Conservation (phyloP, 2,113 vertebrate species). For the Pycnonotus jocosus region DNA sequence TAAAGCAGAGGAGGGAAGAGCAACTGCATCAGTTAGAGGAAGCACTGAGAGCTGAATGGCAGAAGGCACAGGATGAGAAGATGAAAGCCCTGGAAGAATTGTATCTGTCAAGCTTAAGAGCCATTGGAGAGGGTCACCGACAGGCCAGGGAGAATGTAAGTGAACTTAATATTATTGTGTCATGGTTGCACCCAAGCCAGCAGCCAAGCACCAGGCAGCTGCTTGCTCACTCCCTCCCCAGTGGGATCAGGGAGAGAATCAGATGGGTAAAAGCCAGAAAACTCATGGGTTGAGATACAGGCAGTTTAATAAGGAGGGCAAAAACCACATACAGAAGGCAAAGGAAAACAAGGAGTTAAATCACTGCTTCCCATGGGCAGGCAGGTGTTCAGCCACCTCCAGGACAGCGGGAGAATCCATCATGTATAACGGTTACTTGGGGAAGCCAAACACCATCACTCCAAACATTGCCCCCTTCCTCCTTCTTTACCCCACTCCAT, state of each 20-base stretch:
- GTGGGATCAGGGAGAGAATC: neutral
- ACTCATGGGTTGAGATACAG: neutral
- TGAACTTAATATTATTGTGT: neutral
- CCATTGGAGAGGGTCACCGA: conserved; percentile 83
- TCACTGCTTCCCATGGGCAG: neutral
- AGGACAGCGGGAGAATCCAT: neutral
- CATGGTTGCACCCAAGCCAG: neutral
- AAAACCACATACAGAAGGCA: neutral
- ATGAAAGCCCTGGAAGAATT: conserved; percentile 75
- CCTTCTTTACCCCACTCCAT: neutral
- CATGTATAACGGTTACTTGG: neutral
- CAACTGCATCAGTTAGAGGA: conserved; percentile 78
- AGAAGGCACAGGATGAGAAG: conserved; percentile 77
- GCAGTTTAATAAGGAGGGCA: neutral
- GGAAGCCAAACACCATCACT: neutral
- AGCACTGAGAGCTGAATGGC: conserved; percentile 81
- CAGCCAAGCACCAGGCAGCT: neutral
- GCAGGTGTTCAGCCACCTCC: neutral
- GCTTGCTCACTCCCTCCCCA: neutral
- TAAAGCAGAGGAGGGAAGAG: conserved; percentile 78
- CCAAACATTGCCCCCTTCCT: accelerated
- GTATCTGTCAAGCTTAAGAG: conserved; percentile 80
- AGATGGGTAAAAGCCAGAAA: neutral
- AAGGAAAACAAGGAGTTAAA: neutral
- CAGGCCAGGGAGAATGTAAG: conserved; percentile 88